Conservation (phyloP, 2,113 vertebrate genomes). For the Psephotus haematonotus region DNA sequence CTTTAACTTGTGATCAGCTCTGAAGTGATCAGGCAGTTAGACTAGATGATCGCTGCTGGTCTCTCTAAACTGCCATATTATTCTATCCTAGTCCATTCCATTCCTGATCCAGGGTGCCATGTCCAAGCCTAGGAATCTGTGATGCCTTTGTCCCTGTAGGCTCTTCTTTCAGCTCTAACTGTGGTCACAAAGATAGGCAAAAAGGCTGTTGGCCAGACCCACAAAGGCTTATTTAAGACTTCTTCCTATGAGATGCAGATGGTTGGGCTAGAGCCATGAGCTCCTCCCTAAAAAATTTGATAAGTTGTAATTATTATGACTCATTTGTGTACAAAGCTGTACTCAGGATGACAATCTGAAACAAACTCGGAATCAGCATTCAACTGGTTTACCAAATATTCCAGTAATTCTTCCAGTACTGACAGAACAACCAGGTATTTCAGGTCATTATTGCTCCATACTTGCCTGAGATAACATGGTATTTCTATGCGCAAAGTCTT, state of each 20-base stretch:
- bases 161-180: neutral
- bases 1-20: neutral
- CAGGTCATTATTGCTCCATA: neutral
- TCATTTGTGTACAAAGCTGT: neutral
- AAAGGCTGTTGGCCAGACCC: neutral
- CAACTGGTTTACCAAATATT: neutral
- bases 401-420: neutral
- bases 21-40: neutral
- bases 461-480: neutral
- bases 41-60: neutral
- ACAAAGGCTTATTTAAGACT: neutral
- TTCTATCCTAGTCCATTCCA: neutral
- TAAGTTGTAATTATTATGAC: neutral
- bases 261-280: neutral
- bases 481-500: constrained; percentile 12
- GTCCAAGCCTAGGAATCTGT: neutral
- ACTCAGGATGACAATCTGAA: neutral
- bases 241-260: neutral
- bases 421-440: neutral
- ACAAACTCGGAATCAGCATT: neutral
- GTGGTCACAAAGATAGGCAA: neutral
- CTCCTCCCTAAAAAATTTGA: neutral
- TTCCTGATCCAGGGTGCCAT: neutral
- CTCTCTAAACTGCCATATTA: neutral
- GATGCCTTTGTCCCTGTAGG: neutral